Base-by-base conservation (phyloP, 2,888 invertebrate genomes). In the Bursaphelenchus okinawaensis region DNA sequence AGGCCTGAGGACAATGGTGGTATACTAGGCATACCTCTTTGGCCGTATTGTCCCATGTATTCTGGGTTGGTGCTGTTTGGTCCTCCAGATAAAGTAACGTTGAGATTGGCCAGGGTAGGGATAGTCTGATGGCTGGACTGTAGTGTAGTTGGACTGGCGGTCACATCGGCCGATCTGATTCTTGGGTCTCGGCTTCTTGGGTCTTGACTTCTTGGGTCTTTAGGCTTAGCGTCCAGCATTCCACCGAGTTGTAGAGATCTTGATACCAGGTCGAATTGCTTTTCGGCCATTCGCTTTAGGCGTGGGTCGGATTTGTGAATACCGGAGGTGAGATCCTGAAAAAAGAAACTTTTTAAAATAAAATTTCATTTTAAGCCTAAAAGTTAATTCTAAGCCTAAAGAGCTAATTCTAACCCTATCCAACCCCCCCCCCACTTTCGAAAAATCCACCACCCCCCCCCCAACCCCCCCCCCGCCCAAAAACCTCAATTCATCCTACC, bases 181-280 rank as follows among this genome's bases (percentile, higher is more conserved):
- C 40, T 1, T n/a, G 40, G 40, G n/a, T 40, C 40, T 16, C 40
- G 40, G 40, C 40, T 40, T 40, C 40, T 40, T 52, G 55, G 29
- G 22, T 51, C 55, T 52, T 20, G 20, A 7, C 54, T 23, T 12
- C 26, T 51, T 12, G 20, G 61, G 28, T 60, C 51, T n/a, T 27
- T 16, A 16, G 50, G 22, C 50, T 50, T 50, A 23, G n/a, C n/a
- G 20, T 57, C 27, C 31, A 40, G 27, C 31, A 22, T 24, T 57
- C 23, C 57, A 26, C 28, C 16, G 16, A 27, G 4, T 57, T 57
- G 40, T 3, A 71, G 57, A 19, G 66, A 71, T 23, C 59, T 29
- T 4, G 73, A 65, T 16, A 65, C 74, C 51, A 64, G 29, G 27
- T 71, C 74, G 61, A 71, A 71, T 55, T 74, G 74, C 55, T 71